phyloP scores from a whole-genome alignment of 2,888 invertebrate species.

The Polyploca ridens region DNA sequence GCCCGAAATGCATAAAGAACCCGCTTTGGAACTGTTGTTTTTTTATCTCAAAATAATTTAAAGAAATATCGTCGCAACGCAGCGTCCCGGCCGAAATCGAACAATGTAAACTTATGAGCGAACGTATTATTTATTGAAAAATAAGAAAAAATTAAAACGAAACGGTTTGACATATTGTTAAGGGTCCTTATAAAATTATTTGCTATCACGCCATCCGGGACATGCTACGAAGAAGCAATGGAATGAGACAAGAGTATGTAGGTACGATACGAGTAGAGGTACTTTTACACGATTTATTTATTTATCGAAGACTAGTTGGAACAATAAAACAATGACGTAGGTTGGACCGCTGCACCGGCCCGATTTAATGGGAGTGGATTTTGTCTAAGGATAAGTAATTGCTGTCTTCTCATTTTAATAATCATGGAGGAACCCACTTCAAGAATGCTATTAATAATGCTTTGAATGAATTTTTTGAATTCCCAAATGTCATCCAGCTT shows the following conservation, averaged over 20 bases:
- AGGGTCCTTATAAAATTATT: conserved; percentile 82
- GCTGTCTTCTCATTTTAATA: conserved; percentile 75
- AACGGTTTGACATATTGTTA: conserved; percentile 80
- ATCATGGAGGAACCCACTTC: conserved; percentile 66
- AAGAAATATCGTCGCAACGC: conserved; percentile 74
- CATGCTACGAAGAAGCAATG: conserved; percentile 68
- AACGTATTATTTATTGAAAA: conserved; percentile 81
- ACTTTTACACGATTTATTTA: conserved; percentile 45
- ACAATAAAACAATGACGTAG: conserved; percentile 55
- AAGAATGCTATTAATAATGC: conserved; percentile 79
- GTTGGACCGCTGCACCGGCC: conserved; percentile 28
- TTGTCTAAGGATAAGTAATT: conserved; percentile 68
- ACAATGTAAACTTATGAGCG: conserved; percentile 81
- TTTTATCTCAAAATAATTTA: conserved; percentile 63
- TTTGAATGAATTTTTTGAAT: conserved; percentile 81
- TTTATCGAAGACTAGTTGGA: conserved; percentile 41
- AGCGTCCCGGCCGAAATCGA: conserved; percentile 70
- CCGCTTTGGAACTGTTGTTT: conserved; percentile 68
- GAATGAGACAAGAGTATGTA: no score
- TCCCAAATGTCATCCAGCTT: conserved; percentile 84
- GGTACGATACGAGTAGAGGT: conserved; percentile 40
- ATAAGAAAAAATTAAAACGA: conserved; percentile 70
- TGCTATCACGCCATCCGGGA: conserved; percentile 79
- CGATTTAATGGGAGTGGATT: conserved; percentile 51
- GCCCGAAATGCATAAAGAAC: conserved; percentile 79